Percentiles rank a stretch among this genome's conserved stretches.
Evolutionary conservation across 2,797 vertebrate species (phyloP).

Genomic region (Oryzias dopingdopingensis): DNA sequence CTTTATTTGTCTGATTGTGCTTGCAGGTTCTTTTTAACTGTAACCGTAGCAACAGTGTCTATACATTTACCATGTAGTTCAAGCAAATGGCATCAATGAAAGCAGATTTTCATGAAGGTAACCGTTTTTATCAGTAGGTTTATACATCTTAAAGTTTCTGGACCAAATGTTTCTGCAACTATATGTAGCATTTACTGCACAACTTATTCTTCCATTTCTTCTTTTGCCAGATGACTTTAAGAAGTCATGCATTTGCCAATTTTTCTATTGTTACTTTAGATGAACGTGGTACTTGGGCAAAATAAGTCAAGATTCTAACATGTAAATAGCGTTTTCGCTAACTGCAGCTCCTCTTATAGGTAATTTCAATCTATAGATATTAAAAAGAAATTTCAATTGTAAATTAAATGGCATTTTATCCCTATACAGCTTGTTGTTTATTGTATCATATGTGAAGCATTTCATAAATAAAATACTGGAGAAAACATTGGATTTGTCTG

Average conservation of each 20-base stretch:
- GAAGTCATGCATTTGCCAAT: constrained; percentile 56
- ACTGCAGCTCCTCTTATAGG: constrained; percentile 27
- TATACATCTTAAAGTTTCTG: constrained; percentile 13
- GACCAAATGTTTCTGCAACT: constrained; percentile 63
- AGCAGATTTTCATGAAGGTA: not conserved
- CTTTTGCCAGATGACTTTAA: constrained; percentile 17
- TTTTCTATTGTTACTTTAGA: constrained; percentile 40
- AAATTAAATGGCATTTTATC: not conserved
- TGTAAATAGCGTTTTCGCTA: constrained; percentile 41
- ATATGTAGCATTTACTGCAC: constrained; percentile 71
- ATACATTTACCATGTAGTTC: no score
- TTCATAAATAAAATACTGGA: constrained; percentile 1
- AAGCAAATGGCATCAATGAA: not conserved
- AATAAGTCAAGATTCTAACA: constrained; percentile 5
- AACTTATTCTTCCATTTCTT: constrained; percentile 11
- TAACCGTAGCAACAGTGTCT: no score
- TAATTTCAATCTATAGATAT: not conserved
- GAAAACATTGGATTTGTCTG: no score
- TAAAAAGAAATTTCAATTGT: not conserved
- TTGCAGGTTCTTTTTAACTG: not conserved
- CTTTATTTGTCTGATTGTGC: not conserved
- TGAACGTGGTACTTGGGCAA: constrained; percentile 64
- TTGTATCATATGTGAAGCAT: not conserved
- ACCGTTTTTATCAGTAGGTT: not conserved
- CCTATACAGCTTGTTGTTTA: not conserved